Evolutionary conservation across 2,888 invertebrate genomes (phyloP).

Genomic region (Conops quadrifasciatus): DNA sequence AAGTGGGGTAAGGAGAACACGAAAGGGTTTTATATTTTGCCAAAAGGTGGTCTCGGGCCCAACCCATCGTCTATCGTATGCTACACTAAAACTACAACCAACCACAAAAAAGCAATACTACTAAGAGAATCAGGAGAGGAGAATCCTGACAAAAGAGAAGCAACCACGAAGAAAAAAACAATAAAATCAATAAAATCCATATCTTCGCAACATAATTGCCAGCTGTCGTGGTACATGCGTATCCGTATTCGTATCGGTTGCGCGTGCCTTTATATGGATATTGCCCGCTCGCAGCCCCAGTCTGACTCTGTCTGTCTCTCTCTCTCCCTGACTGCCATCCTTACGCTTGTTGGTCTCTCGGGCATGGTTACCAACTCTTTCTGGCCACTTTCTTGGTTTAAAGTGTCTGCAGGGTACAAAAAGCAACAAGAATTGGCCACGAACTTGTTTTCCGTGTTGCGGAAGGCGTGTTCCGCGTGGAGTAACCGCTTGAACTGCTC

Average conservation of each 20-base stretch:
- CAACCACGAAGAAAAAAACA: not conserved
- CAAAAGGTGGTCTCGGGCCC: too few relatives aligned
- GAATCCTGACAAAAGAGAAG: not conserved
- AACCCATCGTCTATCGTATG: too few relatives aligned
- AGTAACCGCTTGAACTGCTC: not conserved
- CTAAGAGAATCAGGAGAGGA: not conserved
- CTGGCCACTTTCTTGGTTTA: not conserved
- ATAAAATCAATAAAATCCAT: slow-evolving; percentile 3
- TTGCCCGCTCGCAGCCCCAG: not conserved
- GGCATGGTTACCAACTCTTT: not conserved
- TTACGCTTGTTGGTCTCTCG: not conserved
- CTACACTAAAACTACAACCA: too few relatives aligned
- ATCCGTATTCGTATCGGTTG: slow-evolving; percentile 6
- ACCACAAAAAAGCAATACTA: too few relatives aligned
- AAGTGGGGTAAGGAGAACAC: too few relatives aligned
- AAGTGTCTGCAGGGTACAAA: too few relatives aligned
- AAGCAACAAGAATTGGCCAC: slow-evolving; percentile 1
- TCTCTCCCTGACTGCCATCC: not conserved
- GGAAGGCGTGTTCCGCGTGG: slow-evolving; percentile 17
- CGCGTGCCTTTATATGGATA: too few relatives aligned
- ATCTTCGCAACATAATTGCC: slow-evolving; percentile 20
- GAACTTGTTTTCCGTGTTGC: slow-evolving; percentile 7
- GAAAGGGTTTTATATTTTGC: too few relatives aligned
- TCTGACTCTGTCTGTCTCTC: not conserved
- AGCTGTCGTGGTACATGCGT: slow-evolving; percentile 22